These are phyloP conservation scores for Pygathrix nemaeus DNA, from an alignment of 2,113 vertebrate species.

Conservation along the genomic window DNA sequence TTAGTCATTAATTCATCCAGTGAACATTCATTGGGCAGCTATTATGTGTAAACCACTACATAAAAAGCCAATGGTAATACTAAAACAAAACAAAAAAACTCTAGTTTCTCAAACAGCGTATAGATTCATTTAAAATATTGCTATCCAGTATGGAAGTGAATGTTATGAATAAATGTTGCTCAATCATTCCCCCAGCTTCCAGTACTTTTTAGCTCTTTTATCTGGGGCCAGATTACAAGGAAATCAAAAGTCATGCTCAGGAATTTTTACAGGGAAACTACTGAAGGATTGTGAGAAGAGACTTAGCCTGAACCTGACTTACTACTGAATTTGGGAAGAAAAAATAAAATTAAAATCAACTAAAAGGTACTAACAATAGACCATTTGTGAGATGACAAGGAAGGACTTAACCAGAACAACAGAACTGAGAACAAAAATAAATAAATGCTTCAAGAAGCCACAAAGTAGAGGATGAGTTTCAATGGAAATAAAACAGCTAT, in stretches of 20 bases:
- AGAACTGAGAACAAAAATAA: not conserved
- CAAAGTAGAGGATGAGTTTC: not conserved
- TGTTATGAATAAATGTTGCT: not conserved
- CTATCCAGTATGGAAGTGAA: not conserved
- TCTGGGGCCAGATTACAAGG: not conserved
- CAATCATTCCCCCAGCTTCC: not conserved
- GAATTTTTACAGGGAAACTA: not conserved
- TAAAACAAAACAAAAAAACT: not conserved
- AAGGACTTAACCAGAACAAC: not conserved
- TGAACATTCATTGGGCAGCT: not conserved
- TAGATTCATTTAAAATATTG: not conserved
- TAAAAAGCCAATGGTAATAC: not conserved
- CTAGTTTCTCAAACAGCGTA: not conserved
- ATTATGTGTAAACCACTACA: not conserved
- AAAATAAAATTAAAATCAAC: not conserved
- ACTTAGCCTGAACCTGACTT: not conserved
- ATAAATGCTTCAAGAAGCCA: not conserved
- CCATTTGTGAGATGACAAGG: not conserved
- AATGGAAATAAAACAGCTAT: not conserved
- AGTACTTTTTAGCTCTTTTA: not conserved
- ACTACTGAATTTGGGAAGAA: not conserved
- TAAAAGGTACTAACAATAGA: not conserved
- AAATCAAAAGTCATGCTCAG: not conserved
- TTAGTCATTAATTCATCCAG: not conserved
- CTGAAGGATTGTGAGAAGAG: not conserved